Evolutionary conservation across 2,797 vertebrate genomes (phyloP), one percentile per base, ranked within the genome.

Genomic region (Novumbra hubbsi): DNA sequence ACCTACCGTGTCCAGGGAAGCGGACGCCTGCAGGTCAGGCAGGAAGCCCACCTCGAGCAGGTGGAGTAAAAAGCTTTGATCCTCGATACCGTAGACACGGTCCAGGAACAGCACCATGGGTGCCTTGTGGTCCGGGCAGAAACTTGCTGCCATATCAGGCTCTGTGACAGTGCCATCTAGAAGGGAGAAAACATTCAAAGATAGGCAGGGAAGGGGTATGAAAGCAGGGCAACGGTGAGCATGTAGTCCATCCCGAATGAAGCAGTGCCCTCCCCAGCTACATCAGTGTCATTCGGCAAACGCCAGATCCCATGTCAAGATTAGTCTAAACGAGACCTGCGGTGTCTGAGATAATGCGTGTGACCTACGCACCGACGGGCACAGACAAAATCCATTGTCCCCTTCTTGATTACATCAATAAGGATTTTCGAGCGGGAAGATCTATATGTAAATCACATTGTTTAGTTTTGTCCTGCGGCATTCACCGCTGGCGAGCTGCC

Each of bases 51-150:
- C 96, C 88, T 99, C 97, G 0, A 99, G 84, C 72, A 99, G 90
- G 81, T 98, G 96, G 67, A 99, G 95, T 60, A 99, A 93, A 76
- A 99, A 98, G 78, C 92, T 93, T 91, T 99, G 98, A 90, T 97
- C 96, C 89, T 98, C 96, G 57, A 99, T 95, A 70, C 98, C 97
- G 50, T 99, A 99, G 21, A 99, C 98, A 68, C 98, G 93, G 84
- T 99, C 98, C 90, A 99, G 87, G 87, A 99, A 99, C 75, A 99
- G 93, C 84, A 99, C 98, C 96, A 99, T 99, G 55, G 98, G 95
- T 71, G 96, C 95, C 87, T 99, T 99, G 91, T 99, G 98, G 83
- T 99, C 98, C 17, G 98, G 98, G 83, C 96, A 98, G 92, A 99
- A 99, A 85, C 81, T 93, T 82, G 97, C 98, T 0, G 96, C 95